Evolutionary conservation across 2,888 invertebrate genomes (phyloP), one percentile per base, ranked within the genome.

Genomic region (Pyrocoelia pectoralis): DNA sequence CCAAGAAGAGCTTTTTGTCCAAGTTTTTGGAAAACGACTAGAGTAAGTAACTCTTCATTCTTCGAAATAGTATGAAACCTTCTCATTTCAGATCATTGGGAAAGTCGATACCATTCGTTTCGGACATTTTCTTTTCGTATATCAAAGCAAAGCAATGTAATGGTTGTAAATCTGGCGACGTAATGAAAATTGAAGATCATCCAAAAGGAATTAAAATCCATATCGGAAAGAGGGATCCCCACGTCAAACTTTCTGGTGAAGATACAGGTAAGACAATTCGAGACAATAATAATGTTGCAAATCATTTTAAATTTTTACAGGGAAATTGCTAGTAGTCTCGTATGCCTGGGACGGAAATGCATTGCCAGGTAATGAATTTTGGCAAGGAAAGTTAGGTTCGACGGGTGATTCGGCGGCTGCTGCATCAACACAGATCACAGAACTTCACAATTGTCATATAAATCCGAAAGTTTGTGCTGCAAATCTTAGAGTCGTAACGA

Each of bases 311-410:
- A n/a, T n/a, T n/a, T n/a, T 69, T 73, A 50, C 56, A 76, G 76
- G 69, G 6, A 83, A 83, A 75, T 73, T 84, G 5, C 79, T 89
- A 12, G 84, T 90, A 0, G 86, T 89, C 24, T 89, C 88, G 0
- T 91, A 90, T 72, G 88, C 91, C 0, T 89, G 90, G 88, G 90
- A 91, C 74, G 87, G 89, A 5, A 91, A 91, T 73, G 86, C 90
- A 0, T 83, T 89, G 60, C 90, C 91, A 0, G 91, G 90, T 46
- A 91, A 91, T 71, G 91, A 91, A 73, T 91, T 88, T 76, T 91
- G 91, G 91, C 71, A 78, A 1, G 85, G 85, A 13, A 84, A 82
- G 56, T 72, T 88, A 1, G 76, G 80, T 0, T 76, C 82, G 0
- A 87, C 87, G 0, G 87, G 88, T 1, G 88, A 88, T 72, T 85